phyloP scores from a whole-genome alignment of 2,888 invertebrate genomes.

The Chironomus tentans region DNA sequence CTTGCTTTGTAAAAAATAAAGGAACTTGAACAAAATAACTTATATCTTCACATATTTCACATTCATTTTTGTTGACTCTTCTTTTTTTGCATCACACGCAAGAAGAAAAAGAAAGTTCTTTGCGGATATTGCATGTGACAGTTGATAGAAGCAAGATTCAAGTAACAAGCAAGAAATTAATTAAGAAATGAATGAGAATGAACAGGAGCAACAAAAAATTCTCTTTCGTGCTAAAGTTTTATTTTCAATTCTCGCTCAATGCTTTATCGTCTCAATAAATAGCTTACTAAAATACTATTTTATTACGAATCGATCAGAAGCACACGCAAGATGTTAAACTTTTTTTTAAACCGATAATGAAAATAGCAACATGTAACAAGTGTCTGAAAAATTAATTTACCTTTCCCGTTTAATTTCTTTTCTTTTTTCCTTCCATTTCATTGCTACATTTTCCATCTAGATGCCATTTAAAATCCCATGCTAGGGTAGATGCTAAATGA shows the following conservation, averaged over 20 bases:
- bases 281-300: neutral
- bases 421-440: neutral
- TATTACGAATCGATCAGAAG: neutral
- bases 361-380: neutral
- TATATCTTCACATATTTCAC: no score
- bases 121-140: neutral
- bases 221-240: neutral
- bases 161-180: neutral
- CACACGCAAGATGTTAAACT: neutral
- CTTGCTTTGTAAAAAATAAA: no score
- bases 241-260: neutral
- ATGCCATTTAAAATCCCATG: neutral
- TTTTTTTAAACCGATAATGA: neutral
- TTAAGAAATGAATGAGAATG: neutral
- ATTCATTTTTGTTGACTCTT: no score
- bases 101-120: neutral
- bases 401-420: neutral
- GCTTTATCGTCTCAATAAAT: neutral
- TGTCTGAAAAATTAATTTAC: slow-evolving; percentile 6
- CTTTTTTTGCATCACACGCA: no score
- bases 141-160: neutral
- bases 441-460: neutral
- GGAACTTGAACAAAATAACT: no score
- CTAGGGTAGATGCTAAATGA: neutral
- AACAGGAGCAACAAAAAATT: neutral